These are phyloP conservation scores for Chunga burmeisteri DNA, from an alignment of 2,113 vertebrate genomes.

Conservation along the genomic window DNA sequence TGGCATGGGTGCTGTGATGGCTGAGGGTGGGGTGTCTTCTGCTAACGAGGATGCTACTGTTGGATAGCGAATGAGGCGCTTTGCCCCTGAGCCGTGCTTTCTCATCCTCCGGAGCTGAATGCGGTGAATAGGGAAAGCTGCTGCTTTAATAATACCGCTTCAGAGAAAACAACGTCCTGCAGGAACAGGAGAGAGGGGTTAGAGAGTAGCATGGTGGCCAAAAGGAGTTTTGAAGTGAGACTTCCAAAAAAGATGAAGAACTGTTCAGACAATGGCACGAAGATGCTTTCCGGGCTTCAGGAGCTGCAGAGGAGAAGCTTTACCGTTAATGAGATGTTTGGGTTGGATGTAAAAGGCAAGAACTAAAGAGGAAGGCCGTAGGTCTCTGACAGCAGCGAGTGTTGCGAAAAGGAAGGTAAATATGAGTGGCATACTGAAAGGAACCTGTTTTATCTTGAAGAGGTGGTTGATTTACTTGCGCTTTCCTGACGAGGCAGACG, in stretches of 20 bases:
- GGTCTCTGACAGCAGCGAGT: not conserved
- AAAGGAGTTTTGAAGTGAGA: not conserved
- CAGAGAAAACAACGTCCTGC: not conserved
- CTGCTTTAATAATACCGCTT: not conserved
- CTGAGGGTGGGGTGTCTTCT: not conserved
- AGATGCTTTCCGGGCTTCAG: not conserved
- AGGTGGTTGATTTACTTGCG: not conserved
- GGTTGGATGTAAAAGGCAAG: not conserved
- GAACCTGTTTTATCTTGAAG: not conserved
- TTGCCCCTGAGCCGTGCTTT: not conserved
- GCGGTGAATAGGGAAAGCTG: not conserved
- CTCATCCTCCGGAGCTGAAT: not conserved
- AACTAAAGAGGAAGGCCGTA: not conserved
- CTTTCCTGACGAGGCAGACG: not conserved
- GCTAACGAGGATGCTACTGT: not conserved
- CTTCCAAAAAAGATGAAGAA: not conserved
- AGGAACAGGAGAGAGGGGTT: not conserved
- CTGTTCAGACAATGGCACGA: not conserved
- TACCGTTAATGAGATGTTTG: not conserved
- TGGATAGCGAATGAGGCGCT: accelerated
- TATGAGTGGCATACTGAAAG: not conserved
- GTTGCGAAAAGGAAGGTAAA: not conserved
- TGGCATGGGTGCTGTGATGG: not conserved
- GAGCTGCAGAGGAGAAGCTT: not conserved
- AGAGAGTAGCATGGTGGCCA: accelerated